Conservation (phyloP, 2,797 vertebrate genomes). For the Liasis olivaceus region DNA sequence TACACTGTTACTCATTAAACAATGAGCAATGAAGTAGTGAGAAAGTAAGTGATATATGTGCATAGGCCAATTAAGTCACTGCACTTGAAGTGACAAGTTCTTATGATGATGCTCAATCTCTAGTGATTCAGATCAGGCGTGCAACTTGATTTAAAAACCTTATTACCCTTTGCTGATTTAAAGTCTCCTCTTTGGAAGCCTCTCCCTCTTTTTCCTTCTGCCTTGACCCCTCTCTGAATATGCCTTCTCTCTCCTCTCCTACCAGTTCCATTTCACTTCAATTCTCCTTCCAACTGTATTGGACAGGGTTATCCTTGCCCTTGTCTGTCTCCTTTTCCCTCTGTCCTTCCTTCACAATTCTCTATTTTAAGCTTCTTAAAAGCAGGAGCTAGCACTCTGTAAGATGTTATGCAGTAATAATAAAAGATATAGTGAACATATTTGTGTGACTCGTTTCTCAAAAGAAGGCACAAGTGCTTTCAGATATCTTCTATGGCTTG, state of each 20-base stretch:
- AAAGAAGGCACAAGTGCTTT: not conserved
- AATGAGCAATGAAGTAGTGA: constrained; percentile 1
- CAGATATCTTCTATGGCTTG: not conserved
- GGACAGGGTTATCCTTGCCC: not conserved
- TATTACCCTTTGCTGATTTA: not conserved
- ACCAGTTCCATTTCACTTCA: not conserved
- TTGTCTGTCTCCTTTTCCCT: not conserved
- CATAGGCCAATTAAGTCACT: not conserved
- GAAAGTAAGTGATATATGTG: not conserved
- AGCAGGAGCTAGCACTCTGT: not conserved
- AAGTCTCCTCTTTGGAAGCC: not conserved
- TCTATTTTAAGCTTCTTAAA: not conserved
- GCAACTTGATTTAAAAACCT: not conserved
- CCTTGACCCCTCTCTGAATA: not conserved
- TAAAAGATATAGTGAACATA: not conserved
- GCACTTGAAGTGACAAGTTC: not conserved
- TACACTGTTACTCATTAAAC: not conserved
- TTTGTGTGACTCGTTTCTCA: not conserved
- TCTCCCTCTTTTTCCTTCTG: not conserved
- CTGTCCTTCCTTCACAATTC: not conserved
- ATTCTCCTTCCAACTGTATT: not conserved
- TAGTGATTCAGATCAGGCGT: not conserved
- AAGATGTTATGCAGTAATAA: not conserved
- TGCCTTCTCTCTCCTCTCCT: not conserved
- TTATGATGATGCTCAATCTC: not conserved